Base-by-base conservation (phyloP, 2,113 vertebrate genomes). In the Platichthys flesus region DNA sequence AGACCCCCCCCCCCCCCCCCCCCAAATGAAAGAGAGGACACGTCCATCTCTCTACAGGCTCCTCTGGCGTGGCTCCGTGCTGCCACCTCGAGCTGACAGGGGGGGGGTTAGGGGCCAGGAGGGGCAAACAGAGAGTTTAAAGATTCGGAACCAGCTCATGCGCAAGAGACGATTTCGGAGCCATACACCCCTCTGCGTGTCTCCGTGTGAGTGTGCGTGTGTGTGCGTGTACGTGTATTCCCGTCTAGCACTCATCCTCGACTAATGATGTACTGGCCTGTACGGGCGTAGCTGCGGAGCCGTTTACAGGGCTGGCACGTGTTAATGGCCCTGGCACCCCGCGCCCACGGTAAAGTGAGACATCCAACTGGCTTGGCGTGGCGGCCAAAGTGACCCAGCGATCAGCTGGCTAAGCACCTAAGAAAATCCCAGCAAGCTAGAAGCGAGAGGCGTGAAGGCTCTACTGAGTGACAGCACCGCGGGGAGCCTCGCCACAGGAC, bases 381-480 rank as follows among this genome's bases (percentile, higher is more conserved):
- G 64, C 4, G 76, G 89, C 78, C 85, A 91, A 88, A 89, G 81
- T 89, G 86, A 88, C 85, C 89, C 78, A 73, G 84, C 70, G 67
- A 88, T 86, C 76, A 86, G 87, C 79, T 83, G 88, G 87, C 85
- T 76, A 82, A 88, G 78, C 75, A 85, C 75, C 84, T 42, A 68
- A 78, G 72, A 81, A 31, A 59, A 85, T 70, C 79, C 58, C 63
- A 74, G 78, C 71, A 57, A 69, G 81, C 67, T 35, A 20, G 74
- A 76, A 75, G 88, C 77, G 69, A 80, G 75, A 80, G 77, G 84
- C 84, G 47, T 72, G 74, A 82, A 76, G 35, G 70, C 72, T 80
- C 77, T 62, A 1, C 76, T 79, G 67, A 81, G 71, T 64, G 81
- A 85, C 54, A 54, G n/a, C 62, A 3, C 72, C 59, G 87, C 31